Evolutionary conservation across 2,113 vertebrate genomes (phyloP).

Genomic region (Nycticryphes semicollaris): DNA sequence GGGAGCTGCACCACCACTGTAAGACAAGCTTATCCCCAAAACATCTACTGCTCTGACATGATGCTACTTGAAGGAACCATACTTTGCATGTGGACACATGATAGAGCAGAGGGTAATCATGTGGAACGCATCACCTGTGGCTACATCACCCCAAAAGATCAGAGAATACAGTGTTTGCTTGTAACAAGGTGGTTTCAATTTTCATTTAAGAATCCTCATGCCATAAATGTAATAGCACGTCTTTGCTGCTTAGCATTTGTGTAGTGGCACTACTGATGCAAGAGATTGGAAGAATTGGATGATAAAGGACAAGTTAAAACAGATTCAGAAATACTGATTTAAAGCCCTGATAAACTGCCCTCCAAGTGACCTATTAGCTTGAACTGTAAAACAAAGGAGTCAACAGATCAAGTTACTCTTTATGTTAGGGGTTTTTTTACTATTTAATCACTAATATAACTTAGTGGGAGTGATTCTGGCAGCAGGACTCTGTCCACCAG

Average conservation of each 20-base stretch:
- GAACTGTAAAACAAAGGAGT: not conserved
- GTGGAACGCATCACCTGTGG: rapidly evolving
- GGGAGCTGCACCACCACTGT: not conserved
- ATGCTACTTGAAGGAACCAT: not conserved
- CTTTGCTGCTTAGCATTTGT: not conserved
- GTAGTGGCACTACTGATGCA: not conserved
- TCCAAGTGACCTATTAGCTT: not conserved
- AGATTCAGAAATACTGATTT: not conserved
- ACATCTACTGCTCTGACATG: not conserved
- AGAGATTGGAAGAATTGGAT: not conserved
- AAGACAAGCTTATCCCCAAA: not conserved
- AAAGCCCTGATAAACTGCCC: not conserved
- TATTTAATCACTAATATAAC: not conserved
- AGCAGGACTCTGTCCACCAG: not conserved
- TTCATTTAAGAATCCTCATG: not conserved
- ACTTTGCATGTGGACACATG: not conserved
- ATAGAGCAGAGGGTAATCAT: not conserved
- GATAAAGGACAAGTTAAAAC: not conserved
- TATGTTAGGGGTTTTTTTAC: not conserved
- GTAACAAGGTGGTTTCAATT: rapidly evolving
- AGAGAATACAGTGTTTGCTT: not conserved
- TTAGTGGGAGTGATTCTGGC: not conserved
- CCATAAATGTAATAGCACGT: rapidly evolving
- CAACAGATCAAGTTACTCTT: too few species aligned
- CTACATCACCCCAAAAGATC: not conserved